Percentiles rank a stretch among this genome's conserved stretches.
Conservation (phyloP, 2,797 vertebrate genomes). For the Peromyscus attwateri region DNA sequence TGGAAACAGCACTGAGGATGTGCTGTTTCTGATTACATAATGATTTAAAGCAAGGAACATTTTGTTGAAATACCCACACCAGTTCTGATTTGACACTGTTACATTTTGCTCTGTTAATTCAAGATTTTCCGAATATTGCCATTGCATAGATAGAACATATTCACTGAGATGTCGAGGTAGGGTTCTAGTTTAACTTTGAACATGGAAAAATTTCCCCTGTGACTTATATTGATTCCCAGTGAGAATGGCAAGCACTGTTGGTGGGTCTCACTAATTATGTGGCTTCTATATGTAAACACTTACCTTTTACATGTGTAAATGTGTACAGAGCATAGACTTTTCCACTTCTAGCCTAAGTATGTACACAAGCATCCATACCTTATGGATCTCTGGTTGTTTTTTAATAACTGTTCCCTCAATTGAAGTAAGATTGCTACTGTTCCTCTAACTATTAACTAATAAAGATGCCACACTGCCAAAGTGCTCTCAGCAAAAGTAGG, state of each 20-base stretch:
- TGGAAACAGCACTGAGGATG: constrained; percentile 44
- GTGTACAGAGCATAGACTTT: neutral
- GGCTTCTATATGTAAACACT: constrained; percentile 17
- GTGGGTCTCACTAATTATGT: constrained; percentile 60
- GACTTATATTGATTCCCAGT: constrained; percentile 61
- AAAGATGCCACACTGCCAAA: neutral
- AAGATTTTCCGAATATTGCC: constrained; percentile 70
- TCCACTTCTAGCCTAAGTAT: neutral
- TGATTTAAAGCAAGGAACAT: neutral
- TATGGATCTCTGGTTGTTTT: neutral
- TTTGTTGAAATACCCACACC: neutral
- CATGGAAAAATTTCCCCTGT: constrained; percentile 41
- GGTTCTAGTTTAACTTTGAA: constrained; percentile 47
- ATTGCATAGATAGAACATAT: neutral
- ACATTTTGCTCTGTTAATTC: constrained; percentile 49
- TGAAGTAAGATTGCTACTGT: neutral
- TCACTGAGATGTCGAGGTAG: constrained; percentile 14
- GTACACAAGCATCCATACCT: neutral
- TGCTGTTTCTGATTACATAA: neutral
- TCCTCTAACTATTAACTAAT: neutral
- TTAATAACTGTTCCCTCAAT: neutral
- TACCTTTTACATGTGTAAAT: constrained; percentile 35
- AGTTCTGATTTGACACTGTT: constrained; percentile 65
- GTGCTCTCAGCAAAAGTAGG: neutral
- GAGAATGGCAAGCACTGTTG: constrained; percentile 31